A percentile compares a stretch with the other conserved stretches of the same genome.
These are phyloP conservation scores for Coendou prehensilis DNA, from an alignment of 2,797 vertebrate species.

Conservation along the genomic window DNA sequence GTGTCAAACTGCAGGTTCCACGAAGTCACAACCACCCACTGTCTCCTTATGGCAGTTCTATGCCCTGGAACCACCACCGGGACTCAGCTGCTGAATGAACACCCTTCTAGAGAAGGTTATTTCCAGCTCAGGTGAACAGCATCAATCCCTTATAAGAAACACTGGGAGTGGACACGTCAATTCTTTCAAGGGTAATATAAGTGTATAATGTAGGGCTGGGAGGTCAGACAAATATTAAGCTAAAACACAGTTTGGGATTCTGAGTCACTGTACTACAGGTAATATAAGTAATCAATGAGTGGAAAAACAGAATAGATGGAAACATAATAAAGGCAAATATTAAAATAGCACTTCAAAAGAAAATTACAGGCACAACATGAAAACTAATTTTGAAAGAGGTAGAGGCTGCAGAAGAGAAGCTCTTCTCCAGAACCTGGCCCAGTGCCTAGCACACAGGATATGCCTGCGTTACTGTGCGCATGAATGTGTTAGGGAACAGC, in stretches of 20 bases:
- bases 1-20: neutral
- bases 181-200: neutral
- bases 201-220: neutral
- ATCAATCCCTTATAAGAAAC: neutral
- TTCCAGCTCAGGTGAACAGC: neutral
- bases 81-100: slow-evolving; percentile 2
- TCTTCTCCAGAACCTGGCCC: neutral
- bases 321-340: slow-evolving; percentile 47
- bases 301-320: slow-evolving; percentile 25
- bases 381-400: slow-evolving; percentile 40
- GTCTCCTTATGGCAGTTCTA: neutral
- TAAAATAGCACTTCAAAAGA: slow-evolving; percentile 41
- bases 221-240: neutral
- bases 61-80: neutral
- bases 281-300: neutral
- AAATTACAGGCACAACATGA: neutral
- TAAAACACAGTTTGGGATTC: neutral
- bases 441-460: neutral
- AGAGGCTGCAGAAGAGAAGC: neutral
- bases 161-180: neutral
- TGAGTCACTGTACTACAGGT: slow-evolving; percentile 1
- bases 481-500: neutral
- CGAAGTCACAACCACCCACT: neutral
- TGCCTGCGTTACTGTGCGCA: neutral
- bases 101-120: slow-evolving; percentile 13